Evolutionary conservation across 1,140 invertebrate genomes (phyloP).

Genomic region (Neotoxoptera formosana): DNA sequence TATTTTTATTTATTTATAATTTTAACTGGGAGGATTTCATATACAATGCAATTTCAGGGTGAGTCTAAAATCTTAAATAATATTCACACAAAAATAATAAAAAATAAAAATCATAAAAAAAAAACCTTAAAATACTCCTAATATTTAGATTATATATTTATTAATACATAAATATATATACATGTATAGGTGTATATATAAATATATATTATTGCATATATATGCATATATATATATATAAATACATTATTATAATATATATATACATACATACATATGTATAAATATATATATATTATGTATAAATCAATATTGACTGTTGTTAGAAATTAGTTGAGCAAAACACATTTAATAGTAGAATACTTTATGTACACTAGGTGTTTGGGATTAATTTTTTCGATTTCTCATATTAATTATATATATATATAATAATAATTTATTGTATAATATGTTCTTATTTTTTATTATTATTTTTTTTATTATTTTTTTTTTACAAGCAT

Average conservation of each 20-base stretch:
- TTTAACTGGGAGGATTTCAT: background rate
- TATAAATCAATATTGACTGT: slow-evolving; percentile 54
- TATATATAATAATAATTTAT: slow-evolving; percentile 1
- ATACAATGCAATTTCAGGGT: slow-evolving; percentile 49
- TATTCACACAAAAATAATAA: slow-evolving; percentile 54
- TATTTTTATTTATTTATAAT: background rate
- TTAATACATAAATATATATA: background rate
- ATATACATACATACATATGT: background rate
- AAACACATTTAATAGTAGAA: slow-evolving; percentile 56
- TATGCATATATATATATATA: background rate
- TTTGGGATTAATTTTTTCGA: slow-evolving; percentile 33
- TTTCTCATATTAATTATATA: slow-evolving; percentile 22
- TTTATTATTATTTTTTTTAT: background rate
- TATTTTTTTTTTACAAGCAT: slow-evolving; percentile 36
- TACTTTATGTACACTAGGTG: slow-evolving; percentile 55
- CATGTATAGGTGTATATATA: slow-evolving; percentile 22
- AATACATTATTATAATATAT: background rate
- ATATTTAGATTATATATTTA: slow-evolving; percentile 32
- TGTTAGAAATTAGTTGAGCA: slow-evolving; percentile 58
- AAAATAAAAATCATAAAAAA: slow-evolving; percentile 39
- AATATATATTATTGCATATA: background rate
- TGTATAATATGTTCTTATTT: slow-evolving; percentile 18
- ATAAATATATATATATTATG: background rate
- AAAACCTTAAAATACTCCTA: slow-evolving; percentile 37
- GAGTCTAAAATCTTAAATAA: slow-evolving; percentile 44